These are phyloP conservation scores for Conus betulinus DNA, from an alignment of 1,140 invertebrate species.

Conservation along the genomic window DNA sequence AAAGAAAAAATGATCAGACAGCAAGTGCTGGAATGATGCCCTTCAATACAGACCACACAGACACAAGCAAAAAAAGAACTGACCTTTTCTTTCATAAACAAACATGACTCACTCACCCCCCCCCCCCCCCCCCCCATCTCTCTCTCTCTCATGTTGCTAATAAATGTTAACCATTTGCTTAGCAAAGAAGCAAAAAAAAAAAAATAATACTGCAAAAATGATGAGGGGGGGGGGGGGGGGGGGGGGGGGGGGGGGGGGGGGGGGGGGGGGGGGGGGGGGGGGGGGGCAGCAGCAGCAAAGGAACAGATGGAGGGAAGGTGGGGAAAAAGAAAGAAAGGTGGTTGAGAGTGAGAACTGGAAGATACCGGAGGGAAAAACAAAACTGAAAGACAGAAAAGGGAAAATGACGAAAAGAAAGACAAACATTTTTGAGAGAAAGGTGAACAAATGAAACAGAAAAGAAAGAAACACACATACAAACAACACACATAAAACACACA, in stretches of 20 bases:
- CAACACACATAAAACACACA: too few relatives aligned
- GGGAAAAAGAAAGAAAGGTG: too few relatives aligned
- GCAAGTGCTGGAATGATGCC: too few relatives aligned
- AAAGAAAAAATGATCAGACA: background rate
- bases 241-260: background rate
- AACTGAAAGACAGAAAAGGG: background rate
- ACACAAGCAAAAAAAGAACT: background rate
- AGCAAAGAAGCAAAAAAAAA: background rate
- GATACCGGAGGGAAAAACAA: background rate
- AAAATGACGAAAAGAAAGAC: too few relatives aligned
- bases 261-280: background rate
- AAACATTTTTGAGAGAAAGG: too few relatives aligned
- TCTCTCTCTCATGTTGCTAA: too few relatives aligned
- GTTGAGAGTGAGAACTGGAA: too few relatives aligned
- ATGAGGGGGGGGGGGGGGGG: background rate
- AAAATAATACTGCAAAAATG: background rate
- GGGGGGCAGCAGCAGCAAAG: background rate
- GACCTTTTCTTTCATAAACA: too few relatives aligned
- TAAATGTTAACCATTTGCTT: background rate
- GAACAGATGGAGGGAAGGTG: background rate
- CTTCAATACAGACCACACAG: background rate
- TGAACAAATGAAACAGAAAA: too few relatives aligned
- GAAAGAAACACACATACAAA: too few relatives aligned
- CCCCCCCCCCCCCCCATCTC: too few relatives aligned
- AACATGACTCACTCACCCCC: too few relatives aligned